A percentile compares a stretch with the other conserved stretches of the same genome.
phyloP scores from a whole-genome alignment of 92 coral and sea anemone genomes.

The Metridium senile region DNA sequence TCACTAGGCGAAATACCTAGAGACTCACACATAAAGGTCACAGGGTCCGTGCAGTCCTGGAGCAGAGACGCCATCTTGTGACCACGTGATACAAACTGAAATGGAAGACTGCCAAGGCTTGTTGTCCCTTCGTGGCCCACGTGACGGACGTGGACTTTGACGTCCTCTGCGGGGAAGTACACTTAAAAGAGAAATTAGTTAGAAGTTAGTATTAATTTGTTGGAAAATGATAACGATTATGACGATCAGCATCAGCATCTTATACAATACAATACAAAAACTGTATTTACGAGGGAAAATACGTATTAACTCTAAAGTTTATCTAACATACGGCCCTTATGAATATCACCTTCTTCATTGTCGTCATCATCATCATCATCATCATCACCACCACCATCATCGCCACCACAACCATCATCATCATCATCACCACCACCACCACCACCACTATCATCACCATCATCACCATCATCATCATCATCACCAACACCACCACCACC shows the following conservation, averaged over 20 bases:
- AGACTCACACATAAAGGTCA: constrained; percentile 68
- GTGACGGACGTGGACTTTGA: constrained; percentile 44
- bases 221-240: neutral
- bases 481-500: too few relatives aligned
- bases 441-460: too few relatives aligned
- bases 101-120: constrained; percentile 42
- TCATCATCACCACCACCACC: too few relatives aligned
- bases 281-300: too few relatives aligned
- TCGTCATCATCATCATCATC: too few relatives aligned
- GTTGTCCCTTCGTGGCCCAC: constrained; percentile 30
- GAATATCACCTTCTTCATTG: too few relatives aligned
- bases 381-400: too few relatives aligned
- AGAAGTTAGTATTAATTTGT: neutral
- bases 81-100: constrained; percentile 51
- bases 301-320: too few relatives aligned
- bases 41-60: constrained; percentile 43
- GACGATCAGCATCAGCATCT: neutral
- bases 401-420: too few relatives aligned
- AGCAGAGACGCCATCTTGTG: constrained; percentile 37
- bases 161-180: constrained; percentile 42
- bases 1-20: constrained; percentile 48
- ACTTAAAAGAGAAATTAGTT: constrained; percentile 22
- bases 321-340: too few relatives aligned
- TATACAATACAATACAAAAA: too few relatives aligned
- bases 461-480: too few relatives aligned